Evolutionary conservation across 2,888 invertebrate species (phyloP), one percentile per base, ranked within the genome.

Genomic region (Heliconius erato): DNA sequence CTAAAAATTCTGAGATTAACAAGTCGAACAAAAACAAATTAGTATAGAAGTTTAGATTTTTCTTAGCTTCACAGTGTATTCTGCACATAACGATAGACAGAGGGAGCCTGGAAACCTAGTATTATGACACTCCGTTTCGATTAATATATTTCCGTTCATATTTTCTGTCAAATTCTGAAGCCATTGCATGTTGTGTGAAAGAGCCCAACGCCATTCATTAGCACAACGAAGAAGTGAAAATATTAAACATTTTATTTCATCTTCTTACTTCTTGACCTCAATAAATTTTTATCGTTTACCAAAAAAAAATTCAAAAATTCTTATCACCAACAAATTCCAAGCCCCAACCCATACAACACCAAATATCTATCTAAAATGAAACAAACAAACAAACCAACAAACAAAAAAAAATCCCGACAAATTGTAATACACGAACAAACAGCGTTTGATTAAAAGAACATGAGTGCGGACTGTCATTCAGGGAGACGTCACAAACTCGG

Each of bases 391-490:
- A 67, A 67, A 67, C 67, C 6, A 67, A 28, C 14, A 65, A 63
- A 65, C 65, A 26, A 78, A 78, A 26, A 78, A 67, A 67, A 40
- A 28, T 6, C 49, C 67, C 67, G 78, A 78, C 78, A 78, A 78
- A 67, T 78, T 44, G 67, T 49, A 78, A 78, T 78, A 44, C 77
- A 81, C 65, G 71, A 77, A 81, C 71, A 71, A 78, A 65, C n/a
- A 59, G 32, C 28, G 83, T 83, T 85, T 85, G 83, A 85, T 85
- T 83, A 85, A 83, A 85, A 83, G 79, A 81, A 67, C 79, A 26
- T 76, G 76, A 83, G 79, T 83, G 79, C 71, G 77, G 23, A 28
- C 72, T 80, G 80, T 80, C 82, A 83, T 80, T 82, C 83, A 83
- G 82, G 83, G 83, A 77, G 77, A 76, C 80, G 81, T 82, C 83